These are phyloP conservation scores for Griposia aprilina DNA, from an alignment of 2,888 invertebrate genomes.

Conservation along the genomic window DNA sequence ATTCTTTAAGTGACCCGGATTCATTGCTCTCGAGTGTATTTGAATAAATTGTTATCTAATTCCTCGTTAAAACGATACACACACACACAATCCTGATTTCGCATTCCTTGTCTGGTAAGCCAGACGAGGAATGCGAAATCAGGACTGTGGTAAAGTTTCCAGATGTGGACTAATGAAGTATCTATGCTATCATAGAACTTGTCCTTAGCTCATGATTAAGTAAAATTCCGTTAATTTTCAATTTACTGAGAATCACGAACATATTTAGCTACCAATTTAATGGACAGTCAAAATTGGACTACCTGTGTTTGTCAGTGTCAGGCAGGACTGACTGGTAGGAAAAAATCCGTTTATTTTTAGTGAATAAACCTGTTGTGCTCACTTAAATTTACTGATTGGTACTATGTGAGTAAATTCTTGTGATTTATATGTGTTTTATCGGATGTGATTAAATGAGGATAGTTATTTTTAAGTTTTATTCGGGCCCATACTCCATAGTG, in stretches of 20 bases:
- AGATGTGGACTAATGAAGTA: background rate
- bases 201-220: background rate
- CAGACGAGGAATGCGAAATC: too few species aligned
- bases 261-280: background rate
- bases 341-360: constrained; percentile 10
- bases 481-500: background rate
- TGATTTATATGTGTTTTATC: background rate
- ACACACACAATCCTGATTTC: too few species aligned
- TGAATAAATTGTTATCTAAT: too few species aligned
- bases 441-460: background rate
- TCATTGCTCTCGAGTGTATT: too few species aligned
- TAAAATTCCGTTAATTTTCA: background rate
- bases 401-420: background rate
- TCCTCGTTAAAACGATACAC: too few species aligned
- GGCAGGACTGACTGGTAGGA: background rate
- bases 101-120: too few species aligned
- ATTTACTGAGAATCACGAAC: background rate
- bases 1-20: too few species aligned
- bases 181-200: background rate
- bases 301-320: background rate
- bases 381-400: background rate
- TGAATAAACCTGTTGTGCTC: background rate
- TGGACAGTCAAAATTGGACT: background rate
- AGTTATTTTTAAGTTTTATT: background rate
- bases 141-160: too few species aligned